Evolutionary conservation across 1,140 invertebrate genomes (phyloP).

Genomic region (Scylla paramamosain): DNA sequence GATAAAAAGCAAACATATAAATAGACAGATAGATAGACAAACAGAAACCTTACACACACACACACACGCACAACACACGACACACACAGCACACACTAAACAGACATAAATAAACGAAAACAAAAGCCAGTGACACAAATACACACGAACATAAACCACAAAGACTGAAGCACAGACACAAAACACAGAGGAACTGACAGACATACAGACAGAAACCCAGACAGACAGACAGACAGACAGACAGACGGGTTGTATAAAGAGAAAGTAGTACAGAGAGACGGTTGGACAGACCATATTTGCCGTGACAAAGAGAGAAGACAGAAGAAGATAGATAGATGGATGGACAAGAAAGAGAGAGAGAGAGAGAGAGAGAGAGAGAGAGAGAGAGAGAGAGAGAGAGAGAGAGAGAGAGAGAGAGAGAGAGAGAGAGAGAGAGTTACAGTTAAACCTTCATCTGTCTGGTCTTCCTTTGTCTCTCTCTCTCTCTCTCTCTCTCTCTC

Average conservation of each 20-base stretch:
- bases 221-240: not conserved
- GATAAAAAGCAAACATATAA: not conserved
- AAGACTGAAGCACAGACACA: not conserved
- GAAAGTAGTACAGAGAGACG: not conserved
- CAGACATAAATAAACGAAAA: not conserved
- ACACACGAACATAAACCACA: not conserved
- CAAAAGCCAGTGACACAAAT: not conserved
- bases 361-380: too few relatives aligned
- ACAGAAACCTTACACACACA: not conserved
- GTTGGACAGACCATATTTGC: not conserved
- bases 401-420: too few relatives aligned
- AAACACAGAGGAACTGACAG: not conserved
- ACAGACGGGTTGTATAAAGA: not conserved
- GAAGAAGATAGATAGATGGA: not conserved
- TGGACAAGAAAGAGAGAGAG: not conserved
- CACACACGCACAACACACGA: conserved; percentile 24
- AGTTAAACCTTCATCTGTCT: too few relatives aligned
- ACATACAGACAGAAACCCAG: conserved; percentile 22
- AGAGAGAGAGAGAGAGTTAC: too few relatives aligned
- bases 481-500: too few relatives aligned
- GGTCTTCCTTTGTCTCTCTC: too few relatives aligned
- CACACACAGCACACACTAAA: not conserved
- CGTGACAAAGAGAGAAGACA: not conserved
- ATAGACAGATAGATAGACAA: not conserved
- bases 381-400: too few relatives aligned